These are phyloP conservation scores for Pachyuromys duprasi DNA, from an alignment of 2,797 vertebrate species.

Conservation along the genomic window DNA sequence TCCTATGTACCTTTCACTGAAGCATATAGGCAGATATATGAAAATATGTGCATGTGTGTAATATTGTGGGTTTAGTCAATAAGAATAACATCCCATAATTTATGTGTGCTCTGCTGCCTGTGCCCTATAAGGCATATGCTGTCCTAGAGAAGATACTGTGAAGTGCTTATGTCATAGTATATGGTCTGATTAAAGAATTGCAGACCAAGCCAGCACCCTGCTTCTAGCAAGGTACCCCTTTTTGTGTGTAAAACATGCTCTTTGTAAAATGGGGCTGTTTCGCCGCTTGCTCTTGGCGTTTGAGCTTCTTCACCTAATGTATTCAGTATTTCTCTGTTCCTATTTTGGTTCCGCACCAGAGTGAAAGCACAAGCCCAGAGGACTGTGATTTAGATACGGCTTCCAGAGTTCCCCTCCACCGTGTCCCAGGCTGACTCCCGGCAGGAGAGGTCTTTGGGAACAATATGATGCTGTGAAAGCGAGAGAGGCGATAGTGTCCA, in stretches of 20 bases:
- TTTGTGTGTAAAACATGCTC: not conserved
- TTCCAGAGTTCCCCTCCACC: constrained; percentile 49
- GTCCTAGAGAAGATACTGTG: not conserved
- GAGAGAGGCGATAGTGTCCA: not conserved
- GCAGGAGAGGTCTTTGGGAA: constrained; percentile 77
- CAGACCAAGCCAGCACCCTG: not conserved
- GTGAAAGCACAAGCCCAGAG: constrained; percentile 81
- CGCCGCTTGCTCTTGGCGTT: constrained; percentile 63
- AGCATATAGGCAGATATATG: not conserved
- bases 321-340: constrained; percentile 55
- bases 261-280: not conserved
- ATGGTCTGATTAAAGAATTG: not conserved
- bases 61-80: not conserved
- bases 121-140: not conserved
- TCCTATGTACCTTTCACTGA: not conserved
- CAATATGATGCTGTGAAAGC: constrained; percentile 64
- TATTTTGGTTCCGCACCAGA: constrained; percentile 67
- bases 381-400: constrained; percentile 76
- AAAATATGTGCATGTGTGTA: not conserved
- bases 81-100: not conserved
- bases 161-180: not conserved
- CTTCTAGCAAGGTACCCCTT: not conserved
- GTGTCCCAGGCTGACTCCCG: constrained; percentile 68
- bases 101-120: not conserved
- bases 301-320: constrained; percentile 67